Evolutionary conservation across 2,888 invertebrate genomes (phyloP).

Genomic region (Campoletis raptor): DNA sequence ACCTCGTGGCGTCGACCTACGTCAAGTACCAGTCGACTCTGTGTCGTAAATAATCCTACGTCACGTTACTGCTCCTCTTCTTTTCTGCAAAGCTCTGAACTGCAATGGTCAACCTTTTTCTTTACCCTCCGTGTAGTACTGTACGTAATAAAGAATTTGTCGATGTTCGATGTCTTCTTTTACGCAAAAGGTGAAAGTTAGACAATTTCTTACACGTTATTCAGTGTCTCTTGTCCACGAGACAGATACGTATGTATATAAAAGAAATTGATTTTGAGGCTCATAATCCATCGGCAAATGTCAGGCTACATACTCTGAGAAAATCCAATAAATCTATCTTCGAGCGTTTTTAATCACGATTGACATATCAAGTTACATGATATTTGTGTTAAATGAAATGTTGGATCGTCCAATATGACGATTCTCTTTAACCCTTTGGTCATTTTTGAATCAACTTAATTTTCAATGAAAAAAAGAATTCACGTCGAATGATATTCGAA

Average conservation of each 20-base stretch:
- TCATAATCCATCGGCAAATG: slow-evolving; percentile 7
- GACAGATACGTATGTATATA: not conserved
- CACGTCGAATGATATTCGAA: not conserved
- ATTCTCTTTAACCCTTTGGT: not conserved
- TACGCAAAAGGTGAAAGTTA: slow-evolving; percentile 8
- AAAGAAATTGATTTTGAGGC: not conserved
- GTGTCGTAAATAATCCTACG: slow-evolving; percentile 76
- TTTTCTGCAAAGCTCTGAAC: slow-evolving; percentile 40
- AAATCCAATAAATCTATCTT: slow-evolving; percentile 55
- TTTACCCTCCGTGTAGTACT: not conserved
- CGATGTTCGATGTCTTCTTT: slow-evolving; percentile 24
- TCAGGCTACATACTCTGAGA: not conserved
- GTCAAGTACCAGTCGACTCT: slow-evolving; percentile 70
- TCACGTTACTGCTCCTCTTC: slow-evolving; percentile 57
- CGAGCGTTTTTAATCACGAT: slow-evolving; percentile 26
- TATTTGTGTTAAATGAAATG: not conserved
- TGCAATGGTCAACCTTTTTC: slow-evolving; percentile 8
- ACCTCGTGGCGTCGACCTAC: slow-evolving; percentile 76
- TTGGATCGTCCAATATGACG: not conserved
- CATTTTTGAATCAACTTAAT: not conserved
- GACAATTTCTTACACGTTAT: slow-evolving; percentile 13
- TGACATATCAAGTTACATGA: slow-evolving; percentile 15
- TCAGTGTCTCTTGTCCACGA: not conserved
- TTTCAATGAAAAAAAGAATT: not conserved
- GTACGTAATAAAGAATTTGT: slow-evolving; percentile 23